Evolutionary conservation across 2,888 invertebrate species (phyloP).

Genomic region (Philereme vetulata): DNA sequence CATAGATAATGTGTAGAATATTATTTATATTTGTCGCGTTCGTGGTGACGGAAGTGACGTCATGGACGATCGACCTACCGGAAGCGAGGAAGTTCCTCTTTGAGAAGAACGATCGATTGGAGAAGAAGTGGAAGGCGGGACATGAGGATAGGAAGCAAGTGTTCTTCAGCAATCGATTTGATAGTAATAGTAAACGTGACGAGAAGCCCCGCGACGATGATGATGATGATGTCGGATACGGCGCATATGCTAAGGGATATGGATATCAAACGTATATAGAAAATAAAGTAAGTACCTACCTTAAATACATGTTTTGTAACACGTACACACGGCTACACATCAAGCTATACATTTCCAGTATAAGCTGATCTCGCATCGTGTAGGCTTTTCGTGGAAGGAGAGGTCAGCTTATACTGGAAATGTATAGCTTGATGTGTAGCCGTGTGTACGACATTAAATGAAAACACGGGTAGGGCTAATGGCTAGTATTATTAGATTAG

Average conservation of each 20-base stretch:
- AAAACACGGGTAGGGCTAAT: too few relatives aligned
- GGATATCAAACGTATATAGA: conserved; percentile 63
- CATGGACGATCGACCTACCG: conserved; percentile 72
- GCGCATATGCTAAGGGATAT: conserved; percentile 55
- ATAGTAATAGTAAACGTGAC: conserved; percentile 50
- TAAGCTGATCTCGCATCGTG: too few relatives aligned
- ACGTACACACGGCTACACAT: too few relatives aligned
- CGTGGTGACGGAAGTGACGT: conserved; percentile 47
- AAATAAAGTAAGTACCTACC: conserved; percentile 57
- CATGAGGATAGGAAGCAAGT: conserved; percentile 24
- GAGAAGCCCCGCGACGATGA: conserved; percentile 30
- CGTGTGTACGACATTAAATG: too few relatives aligned
- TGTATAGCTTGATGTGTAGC: too few relatives aligned
- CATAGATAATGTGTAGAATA: neutral
- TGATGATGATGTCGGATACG: conserved; percentile 39
- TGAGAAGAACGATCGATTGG: conserved; percentile 48
- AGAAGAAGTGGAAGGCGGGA: conserved; percentile 29
- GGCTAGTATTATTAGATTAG: too few relatives aligned
- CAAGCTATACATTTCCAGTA: too few relatives aligned
- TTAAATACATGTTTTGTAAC: too few relatives aligned
- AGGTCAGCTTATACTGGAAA: too few relatives aligned
- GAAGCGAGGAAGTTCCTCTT: conserved; percentile 62
- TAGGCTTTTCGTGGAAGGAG: too few relatives aligned
- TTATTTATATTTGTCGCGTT: conserved; percentile 38
- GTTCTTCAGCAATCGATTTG: conserved; percentile 40